Conservation (phyloP, 1,140 invertebrate genomes). For the Zelostemma sp. region DNA sequence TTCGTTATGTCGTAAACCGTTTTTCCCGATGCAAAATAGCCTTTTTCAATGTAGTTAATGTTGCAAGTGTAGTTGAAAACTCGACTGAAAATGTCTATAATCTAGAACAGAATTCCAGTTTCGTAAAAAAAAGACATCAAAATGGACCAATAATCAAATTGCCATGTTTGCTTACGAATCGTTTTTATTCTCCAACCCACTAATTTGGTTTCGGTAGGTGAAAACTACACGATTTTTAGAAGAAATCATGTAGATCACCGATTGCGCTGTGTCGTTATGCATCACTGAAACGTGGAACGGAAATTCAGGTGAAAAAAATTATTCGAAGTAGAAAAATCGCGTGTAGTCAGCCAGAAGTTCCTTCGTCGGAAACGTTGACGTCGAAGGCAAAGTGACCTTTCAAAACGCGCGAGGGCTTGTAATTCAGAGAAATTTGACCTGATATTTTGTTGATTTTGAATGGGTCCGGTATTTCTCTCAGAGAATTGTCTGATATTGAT, state of each 20-base stretch:
- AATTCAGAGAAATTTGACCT: constrained; percentile 66
- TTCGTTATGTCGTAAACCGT: constrained; percentile 60
- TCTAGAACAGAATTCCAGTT: constrained; percentile 53
- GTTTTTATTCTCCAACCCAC: constrained; percentile 59
- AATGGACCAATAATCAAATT: not conserved
- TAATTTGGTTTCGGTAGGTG: constrained; percentile 66
- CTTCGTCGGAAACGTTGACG: constrained; percentile 68
- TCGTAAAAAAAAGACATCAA: not conserved
- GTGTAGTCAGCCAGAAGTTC: constrained; percentile 41
- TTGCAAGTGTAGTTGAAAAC: constrained; percentile 69
- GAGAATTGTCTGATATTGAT: constrained; percentile 50
- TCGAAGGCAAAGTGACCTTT: constrained; percentile 72
- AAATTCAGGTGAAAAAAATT: constrained; percentile 49
- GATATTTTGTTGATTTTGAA: constrained; percentile 62
- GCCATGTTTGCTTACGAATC: constrained; percentile 62
- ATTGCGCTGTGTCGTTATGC: constrained; percentile 60
- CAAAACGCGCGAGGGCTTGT: constrained; percentile 68
- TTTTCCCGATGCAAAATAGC: constrained; percentile 48
- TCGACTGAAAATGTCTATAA: constrained; percentile 61
- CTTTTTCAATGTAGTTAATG: constrained; percentile 68
- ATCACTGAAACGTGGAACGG: constrained; percentile 47
- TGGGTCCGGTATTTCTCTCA: constrained; percentile 43
- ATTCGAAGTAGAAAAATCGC: not conserved
- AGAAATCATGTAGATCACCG: constrained; percentile 70
- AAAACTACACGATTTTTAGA: constrained; percentile 70